These are phyloP conservation scores for Xenops minutus DNA, from an alignment of 2,797 vertebrate genomes.

Conservation along the genomic window DNA sequence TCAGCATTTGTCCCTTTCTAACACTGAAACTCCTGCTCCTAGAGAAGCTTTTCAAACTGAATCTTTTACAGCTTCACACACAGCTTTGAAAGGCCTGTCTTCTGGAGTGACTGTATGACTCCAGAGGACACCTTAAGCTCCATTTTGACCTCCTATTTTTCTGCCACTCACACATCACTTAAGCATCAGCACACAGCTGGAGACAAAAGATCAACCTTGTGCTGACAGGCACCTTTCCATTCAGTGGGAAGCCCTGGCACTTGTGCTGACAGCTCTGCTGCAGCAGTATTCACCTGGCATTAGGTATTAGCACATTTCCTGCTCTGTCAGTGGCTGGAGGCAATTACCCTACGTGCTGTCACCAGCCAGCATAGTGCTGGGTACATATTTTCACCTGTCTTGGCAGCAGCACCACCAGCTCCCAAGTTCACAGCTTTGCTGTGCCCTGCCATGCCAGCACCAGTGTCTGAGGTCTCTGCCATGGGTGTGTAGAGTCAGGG, in stretches of 20 bases:
- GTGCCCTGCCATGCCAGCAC: rapidly evolving
- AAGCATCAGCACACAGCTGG: not conserved
- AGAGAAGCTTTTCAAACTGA: not conserved
- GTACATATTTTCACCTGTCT: not conserved
- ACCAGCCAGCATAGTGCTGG: rapidly evolving
- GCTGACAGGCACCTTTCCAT: not conserved
- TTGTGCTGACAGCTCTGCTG: not conserved
- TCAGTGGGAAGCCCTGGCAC: not conserved
- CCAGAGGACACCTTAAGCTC: not conserved
- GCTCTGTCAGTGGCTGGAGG: not conserved
- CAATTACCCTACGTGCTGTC: not conserved
- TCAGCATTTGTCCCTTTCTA: not conserved
- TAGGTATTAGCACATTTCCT: not conserved
- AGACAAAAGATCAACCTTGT: not conserved
- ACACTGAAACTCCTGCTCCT: not conserved
- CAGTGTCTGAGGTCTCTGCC: not conserved
- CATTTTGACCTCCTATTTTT: not conserved
- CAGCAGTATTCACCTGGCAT: slow-evolving; percentile 12
- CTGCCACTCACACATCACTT: not conserved
- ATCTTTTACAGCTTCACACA: not conserved
- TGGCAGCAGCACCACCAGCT: not conserved
- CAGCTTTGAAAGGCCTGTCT: not conserved
- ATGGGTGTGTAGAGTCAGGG: not conserved
- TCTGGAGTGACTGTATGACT: not conserved
- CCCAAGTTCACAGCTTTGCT: not conserved